Conservation (phyloP, 2,888 invertebrate genomes). For the Trichogramma evanescens region DNA sequence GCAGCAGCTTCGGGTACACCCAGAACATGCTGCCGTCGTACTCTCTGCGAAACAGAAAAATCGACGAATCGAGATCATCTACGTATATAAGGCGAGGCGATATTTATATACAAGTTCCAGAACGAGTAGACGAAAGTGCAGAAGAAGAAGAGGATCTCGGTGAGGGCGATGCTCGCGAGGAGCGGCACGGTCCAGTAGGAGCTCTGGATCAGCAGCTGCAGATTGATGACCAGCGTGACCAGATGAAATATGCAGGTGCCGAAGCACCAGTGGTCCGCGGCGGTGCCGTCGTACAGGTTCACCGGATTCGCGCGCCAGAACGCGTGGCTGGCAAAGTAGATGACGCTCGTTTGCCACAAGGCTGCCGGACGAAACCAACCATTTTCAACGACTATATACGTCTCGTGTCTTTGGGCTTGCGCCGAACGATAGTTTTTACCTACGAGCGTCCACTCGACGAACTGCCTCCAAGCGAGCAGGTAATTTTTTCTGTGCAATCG, state of each 20-base stretch:
- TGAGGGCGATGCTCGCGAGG: conserved; percentile 52
- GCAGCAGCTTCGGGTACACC: conserved; percentile 57
- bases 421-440: conserved; percentile 37
- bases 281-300: conserved; percentile 50
- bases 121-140: conserved; percentile 56
- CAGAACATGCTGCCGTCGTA: conserved; percentile 54
- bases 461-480: conserved; percentile 57
- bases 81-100: not conserved
- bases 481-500: conserved; percentile 57
- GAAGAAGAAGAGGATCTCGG: conserved; percentile 53
- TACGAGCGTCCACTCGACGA: conserved; percentile 55
- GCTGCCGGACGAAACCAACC: conserved; percentile 41
- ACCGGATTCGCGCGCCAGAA: conserved; percentile 49
- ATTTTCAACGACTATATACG: not conserved
- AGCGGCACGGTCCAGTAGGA: conserved; percentile 57
- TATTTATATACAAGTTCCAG: conserved; percentile 50
- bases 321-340: conserved; percentile 53
- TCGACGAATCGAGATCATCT: not conserved
- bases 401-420: not conserved
- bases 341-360: conserved; percentile 59
- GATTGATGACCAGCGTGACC: conserved; percentile 35
- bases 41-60: conserved; percentile 33
- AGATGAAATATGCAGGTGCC: conserved; percentile 37
- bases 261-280: conserved; percentile 51
- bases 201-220: conserved; percentile 46